These are phyloP conservation scores for Spodoptera exigua DNA, from an alignment of 2,888 invertebrate species.

Conservation along the genomic window DNA sequence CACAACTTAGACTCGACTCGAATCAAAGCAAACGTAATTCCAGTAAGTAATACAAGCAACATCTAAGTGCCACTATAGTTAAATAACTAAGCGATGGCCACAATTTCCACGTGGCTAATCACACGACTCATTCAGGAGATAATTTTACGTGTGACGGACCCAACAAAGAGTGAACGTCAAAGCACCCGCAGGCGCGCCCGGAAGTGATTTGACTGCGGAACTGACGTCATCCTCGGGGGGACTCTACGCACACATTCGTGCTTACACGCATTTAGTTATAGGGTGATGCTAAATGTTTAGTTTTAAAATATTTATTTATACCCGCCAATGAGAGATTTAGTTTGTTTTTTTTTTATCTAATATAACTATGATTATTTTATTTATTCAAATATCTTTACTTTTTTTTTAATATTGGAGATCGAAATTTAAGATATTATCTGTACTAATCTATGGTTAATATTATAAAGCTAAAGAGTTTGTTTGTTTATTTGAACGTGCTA, in stretches of 20 bases:
- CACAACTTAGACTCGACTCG: background rate
- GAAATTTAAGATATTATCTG: too few relatives aligned
- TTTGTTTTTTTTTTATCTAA: too few relatives aligned
- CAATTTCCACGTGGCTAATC: conserved; percentile 77
- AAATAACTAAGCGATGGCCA: conserved; percentile 29
- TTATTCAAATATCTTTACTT: too few relatives aligned
- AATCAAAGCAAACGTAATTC: too few relatives aligned
- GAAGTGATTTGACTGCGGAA: conserved; percentile 86
- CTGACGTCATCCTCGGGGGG: conserved; percentile 77
- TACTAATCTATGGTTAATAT: too few relatives aligned
- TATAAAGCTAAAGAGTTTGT: too few relatives aligned
- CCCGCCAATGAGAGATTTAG: too few relatives aligned
- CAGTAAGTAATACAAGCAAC: too few relatives aligned
- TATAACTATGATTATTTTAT: too few relatives aligned
- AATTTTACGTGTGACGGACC: conserved; percentile 75
- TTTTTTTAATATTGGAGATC: too few relatives aligned
- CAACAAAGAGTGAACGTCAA: conserved; percentile 82
- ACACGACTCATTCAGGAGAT: conserved; percentile 76
- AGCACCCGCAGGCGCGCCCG: conserved; percentile 82
- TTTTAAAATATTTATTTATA: background rate
- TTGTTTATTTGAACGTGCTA: too few relatives aligned
- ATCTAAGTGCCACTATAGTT: too few relatives aligned
- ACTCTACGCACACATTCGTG: conserved; percentile 57
- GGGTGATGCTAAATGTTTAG: conserved; percentile 6
- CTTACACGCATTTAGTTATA: conserved; percentile 28